Conservation (phyloP, 2,797 vertebrate genomes). For the Cynopterus sphinx region DNA sequence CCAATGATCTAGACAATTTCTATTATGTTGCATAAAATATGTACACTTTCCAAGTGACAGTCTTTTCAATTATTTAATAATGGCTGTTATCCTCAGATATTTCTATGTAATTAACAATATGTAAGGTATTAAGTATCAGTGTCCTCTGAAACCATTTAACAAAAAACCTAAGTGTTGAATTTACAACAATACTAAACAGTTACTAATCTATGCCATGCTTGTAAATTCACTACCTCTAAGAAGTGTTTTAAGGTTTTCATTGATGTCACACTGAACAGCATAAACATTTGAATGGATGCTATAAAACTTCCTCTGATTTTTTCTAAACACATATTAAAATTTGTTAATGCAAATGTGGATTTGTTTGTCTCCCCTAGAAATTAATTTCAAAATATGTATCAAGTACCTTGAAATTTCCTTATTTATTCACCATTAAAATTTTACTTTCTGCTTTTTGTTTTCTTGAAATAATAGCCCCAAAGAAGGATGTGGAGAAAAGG, state of each 20-base stretch:
- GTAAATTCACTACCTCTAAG: background rate
- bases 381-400: background rate
- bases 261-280: background rate
- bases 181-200: background rate
- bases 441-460: background rate
- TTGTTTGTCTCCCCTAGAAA: background rate
- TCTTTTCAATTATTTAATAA: background rate
- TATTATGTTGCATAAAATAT: background rate
- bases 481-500: too few relatives aligned
- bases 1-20: background rate
- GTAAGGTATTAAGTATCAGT: background rate
- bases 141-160: background rate
- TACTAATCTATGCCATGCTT: background rate
- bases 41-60: background rate
- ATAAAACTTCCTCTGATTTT: background rate
- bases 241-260: background rate
- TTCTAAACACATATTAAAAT: background rate
- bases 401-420: background rate
- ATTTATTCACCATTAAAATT: background rate
- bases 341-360: background rate
- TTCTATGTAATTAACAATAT: background rate
- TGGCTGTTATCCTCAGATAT: background rate
- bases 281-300: background rate
- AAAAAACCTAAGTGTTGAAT: background rate
- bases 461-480: background rate